Evolutionary conservation across 2,797 vertebrate genomes (phyloP).

Genomic region (Chloroceryle inda): DNA sequence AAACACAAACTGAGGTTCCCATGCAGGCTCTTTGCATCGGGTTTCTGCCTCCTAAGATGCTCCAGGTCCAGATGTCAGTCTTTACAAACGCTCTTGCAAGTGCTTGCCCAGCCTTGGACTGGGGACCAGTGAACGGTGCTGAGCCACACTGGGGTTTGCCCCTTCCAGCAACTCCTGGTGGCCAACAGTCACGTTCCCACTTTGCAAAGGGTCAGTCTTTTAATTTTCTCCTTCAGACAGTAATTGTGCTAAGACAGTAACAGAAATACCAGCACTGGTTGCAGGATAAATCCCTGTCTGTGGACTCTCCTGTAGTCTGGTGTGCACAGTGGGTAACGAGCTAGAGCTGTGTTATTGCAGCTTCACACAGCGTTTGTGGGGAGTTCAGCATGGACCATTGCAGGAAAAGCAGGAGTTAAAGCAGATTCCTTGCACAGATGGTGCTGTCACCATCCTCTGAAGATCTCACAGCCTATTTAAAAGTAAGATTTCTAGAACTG

Average conservation of each 20-base stretch:
- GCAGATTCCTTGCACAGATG: neutral
- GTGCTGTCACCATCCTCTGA: neutral
- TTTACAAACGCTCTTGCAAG: neutral
- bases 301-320: neutral
- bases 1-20: neutral
- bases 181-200: neutral
- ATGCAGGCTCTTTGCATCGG: rapidly evolving
- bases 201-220: neutral
- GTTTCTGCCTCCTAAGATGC: neutral
- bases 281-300: neutral
- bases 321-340: neutral
- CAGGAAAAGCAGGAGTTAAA: neutral
- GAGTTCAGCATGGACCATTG: neutral
- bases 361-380: neutral
- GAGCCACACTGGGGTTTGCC: neutral
- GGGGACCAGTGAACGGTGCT: rapidly evolving
- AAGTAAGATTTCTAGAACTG: neutral
- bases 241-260: rapidly evolving
- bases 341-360: neutral
- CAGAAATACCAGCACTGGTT: neutral
- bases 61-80: too few species aligned
- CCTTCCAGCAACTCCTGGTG: neutral
- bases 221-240: neutral
- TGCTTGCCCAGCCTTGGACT: rapidly evolving
- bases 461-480: neutral